Evolutionary conservation across 2,113 vertebrate species (phyloP).

Genomic region (Amblyornis subalaris): DNA sequence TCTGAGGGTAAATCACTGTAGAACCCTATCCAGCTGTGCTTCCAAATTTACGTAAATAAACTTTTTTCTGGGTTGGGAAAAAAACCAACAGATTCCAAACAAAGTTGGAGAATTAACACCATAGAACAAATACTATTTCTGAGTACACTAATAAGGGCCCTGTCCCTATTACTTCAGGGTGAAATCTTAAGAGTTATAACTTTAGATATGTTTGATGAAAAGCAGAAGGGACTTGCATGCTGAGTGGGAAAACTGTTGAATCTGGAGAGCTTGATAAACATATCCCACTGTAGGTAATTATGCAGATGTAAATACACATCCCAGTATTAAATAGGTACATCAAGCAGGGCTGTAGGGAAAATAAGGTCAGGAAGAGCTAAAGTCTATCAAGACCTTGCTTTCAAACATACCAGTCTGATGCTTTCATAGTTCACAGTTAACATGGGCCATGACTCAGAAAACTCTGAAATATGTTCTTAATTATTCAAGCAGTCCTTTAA

Average conservation of each 20-base stretch:
- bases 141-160: neutral
- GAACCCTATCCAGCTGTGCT: slow-evolving; percentile 19
- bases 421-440: neutral
- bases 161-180: neutral
- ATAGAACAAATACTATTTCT: neutral
- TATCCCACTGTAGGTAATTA: neutral
- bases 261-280: neutral
- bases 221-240: neutral
- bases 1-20: slow-evolving; percentile 13
- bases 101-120: neutral
- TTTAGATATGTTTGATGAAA: neutral
- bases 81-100: neutral
- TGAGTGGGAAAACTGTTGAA: neutral
- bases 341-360: neutral
- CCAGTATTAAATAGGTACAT: neutral
- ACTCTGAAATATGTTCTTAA: neutral
- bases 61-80: neutral
- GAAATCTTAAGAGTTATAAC: neutral
- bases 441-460: neutral
- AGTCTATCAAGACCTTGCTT: neutral
- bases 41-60: slow-evolving; percentile 43
- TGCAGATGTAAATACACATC: neutral
- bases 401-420: neutral
- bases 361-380: neutral
- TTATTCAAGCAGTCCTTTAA: neutral